Base-by-base conservation (phyloP, 2,797 vertebrate species). In the Gadopsis bispinosus region DNA sequence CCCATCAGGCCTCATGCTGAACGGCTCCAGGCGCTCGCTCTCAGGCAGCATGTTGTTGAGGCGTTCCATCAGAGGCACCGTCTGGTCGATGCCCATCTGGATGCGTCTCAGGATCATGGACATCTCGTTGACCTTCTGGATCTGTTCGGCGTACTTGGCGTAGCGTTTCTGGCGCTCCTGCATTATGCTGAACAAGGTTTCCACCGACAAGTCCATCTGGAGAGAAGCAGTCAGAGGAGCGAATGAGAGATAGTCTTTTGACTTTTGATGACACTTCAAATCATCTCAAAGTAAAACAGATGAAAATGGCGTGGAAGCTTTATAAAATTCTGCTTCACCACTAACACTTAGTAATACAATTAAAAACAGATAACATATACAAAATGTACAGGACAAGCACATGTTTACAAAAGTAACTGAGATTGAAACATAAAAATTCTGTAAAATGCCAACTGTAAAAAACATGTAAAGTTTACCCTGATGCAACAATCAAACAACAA, bases 51-150 rank as follows among this genome's bases (percentile, higher is more conserved):
- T 90, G 94, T 96, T 96, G 92, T 99, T 99, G 65, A 99, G 96
- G 22, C 97, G 93, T 92, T 99, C 98, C 97, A 99, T 96, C 89
- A 99, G 95, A 0, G 98, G 98, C 63, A 98, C 84, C 0, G 98
- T 99, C 95, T 99, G 97, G 93, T 99, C 98, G 0, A 99, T 96
- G 91, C 98, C 98, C 98, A 99, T 99, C 95, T 99, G 98, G 62
- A 99, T 97, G n/a, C 98, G 97, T 3, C 98, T 95, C 39, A 99
- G 95, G 93, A 99, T 98, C 94, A 98, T 97, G 0, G 98, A 99
- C 97, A 99, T 99, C 93, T 99, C 98, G 0, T 99, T 99, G 80
- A 99, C 98, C 84, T 99, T 99, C 94, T 99, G 98, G 94, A 99
- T 98, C 96, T 99, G 98, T 94, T 99, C 98, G 0, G 98, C 98